Conservation (phyloP, 2,888 invertebrate species). For the Ophonus ardosiacus region DNA sequence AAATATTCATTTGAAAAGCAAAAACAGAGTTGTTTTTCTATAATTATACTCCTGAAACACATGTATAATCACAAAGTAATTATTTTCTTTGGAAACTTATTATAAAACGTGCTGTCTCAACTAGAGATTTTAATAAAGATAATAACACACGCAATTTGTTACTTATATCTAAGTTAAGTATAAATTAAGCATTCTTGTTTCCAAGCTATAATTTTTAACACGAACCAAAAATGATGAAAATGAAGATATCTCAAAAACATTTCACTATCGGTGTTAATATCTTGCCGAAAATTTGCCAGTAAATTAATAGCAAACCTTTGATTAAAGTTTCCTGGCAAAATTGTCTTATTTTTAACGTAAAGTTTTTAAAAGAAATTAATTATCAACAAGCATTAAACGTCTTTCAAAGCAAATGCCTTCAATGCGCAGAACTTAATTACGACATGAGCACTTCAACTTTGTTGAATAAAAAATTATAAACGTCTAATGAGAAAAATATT, state of each 20-base stretch:
- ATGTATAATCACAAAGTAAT: background rate
- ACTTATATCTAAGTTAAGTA: too few species aligned
- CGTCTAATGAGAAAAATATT: conserved; percentile 29
- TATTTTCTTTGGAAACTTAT: background rate
- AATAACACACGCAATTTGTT: too few species aligned
- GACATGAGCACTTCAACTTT: conserved; percentile 28
- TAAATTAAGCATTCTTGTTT: background rate
- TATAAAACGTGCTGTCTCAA: too few species aligned
- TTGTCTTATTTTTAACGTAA: background rate
- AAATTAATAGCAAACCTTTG: background rate
- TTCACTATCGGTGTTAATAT: too few species aligned
- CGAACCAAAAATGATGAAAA: too few species aligned
- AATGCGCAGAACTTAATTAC: conserved; percentile 24
- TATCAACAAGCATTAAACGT: conserved; percentile 10
- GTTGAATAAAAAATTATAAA: conserved; percentile 13
- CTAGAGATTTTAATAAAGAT: too few species aligned
- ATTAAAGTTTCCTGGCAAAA: background rate
- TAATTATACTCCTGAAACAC: background rate
- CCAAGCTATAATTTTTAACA: too few species aligned
- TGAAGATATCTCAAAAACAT: too few species aligned
- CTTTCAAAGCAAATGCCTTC: conserved; percentile 9
- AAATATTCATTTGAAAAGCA: background rate
- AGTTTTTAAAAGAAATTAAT: conserved; percentile 23
- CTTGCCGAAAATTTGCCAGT: background rate
- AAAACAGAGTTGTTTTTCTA: background rate